A percentile compares a stretch with the other conserved stretches of the same genome.
These are phyloP conservation scores for Tenthredo mesomela DNA, from an alignment of 2,888 invertebrate species.

Conservation along the genomic window DNA sequence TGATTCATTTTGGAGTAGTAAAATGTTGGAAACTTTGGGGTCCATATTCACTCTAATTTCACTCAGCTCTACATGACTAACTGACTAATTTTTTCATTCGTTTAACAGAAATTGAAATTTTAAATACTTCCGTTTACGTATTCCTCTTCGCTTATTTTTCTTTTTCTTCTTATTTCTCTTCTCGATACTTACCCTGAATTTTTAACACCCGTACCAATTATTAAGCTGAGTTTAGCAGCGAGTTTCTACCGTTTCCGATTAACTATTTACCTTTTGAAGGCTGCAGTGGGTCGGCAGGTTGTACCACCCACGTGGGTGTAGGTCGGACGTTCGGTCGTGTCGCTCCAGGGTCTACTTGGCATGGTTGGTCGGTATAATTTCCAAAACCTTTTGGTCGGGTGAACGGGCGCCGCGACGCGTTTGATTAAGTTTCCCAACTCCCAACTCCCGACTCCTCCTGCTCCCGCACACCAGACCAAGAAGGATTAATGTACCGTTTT, in stretches of 20 bases:
- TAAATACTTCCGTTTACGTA: neutral
- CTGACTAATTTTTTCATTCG: neutral
- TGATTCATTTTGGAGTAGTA: neutral
- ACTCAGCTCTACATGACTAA: neutral
- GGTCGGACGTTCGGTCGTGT: neutral
- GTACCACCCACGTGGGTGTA: neutral
- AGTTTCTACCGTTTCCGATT: neutral
- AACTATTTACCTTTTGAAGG: slow-evolving; percentile 24
- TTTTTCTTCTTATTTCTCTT: neutral
- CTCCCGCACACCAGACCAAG: neutral
- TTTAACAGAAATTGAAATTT: neutral
- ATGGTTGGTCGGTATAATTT: slow-evolving; percentile 36
- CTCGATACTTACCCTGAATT: neutral
- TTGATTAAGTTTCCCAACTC: slow-evolving; percentile 40
- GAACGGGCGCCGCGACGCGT: slow-evolving; percentile 9
- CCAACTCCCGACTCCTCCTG: neutral
- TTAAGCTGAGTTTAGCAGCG: neutral
- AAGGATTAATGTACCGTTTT: slow-evolving; percentile 39
- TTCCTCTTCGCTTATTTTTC: neutral
- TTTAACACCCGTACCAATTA: neutral
- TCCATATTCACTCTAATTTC: neutral
- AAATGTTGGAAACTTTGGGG: neutral
- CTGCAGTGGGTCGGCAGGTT: neutral
- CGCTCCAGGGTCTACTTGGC: neutral
- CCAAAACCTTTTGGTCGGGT: slow-evolving; percentile 41